Evolutionary conservation across 2,113 vertebrate species (phyloP), one percentile per base, ranked within the genome.

Genomic region (Bubo blakistoni): DNA sequence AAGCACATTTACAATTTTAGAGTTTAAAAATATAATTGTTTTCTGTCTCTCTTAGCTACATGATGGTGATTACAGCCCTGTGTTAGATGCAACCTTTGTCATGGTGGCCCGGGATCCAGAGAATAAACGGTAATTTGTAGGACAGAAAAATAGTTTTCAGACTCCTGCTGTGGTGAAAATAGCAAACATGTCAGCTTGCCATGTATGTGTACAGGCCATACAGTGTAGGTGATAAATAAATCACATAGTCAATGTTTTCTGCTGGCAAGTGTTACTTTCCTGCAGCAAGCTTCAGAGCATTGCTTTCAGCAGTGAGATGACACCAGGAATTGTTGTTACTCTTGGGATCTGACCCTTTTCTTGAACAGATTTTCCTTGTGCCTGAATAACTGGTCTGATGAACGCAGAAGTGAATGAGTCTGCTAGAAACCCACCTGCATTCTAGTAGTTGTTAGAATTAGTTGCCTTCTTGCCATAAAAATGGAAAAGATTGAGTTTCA

Each of bases 41-140:
- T 71, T 14, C 65, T 93, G 86, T 91, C 74, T 97, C n/a, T 86
- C 86, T 81, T 59, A 98, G 98, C 80, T 98, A 13, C 95, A 97
- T 8, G 97, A 97, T 47, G 98, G 98, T n/a, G 95, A 97, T 16
- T 99, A 99, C 84, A 97, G 92, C 44, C 99, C 99, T 5, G 98
- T 99, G 74, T 96, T 99, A 92, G 99, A 99, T 66, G 99, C 99
- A 63, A 99, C 99, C 1, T 99, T 99, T 91, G 99, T 99, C 82
- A 99, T 99, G 99, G 99, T 99, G 97, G 99, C 99, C 59, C 98
- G 99, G 72, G 99, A 99, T 96, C 98, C 99, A 36, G 99, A 99
- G 96, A 99, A 99, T 96, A 99, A 99, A 98, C 97, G 99, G 99
- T 99, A 98, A 98, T 78, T 96, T 72, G 20, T 88, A 13, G 61